phyloP scores from a whole-genome alignment of 92 coral and sea anemone genomes.

The Epizoanthus rinbou region DNA sequence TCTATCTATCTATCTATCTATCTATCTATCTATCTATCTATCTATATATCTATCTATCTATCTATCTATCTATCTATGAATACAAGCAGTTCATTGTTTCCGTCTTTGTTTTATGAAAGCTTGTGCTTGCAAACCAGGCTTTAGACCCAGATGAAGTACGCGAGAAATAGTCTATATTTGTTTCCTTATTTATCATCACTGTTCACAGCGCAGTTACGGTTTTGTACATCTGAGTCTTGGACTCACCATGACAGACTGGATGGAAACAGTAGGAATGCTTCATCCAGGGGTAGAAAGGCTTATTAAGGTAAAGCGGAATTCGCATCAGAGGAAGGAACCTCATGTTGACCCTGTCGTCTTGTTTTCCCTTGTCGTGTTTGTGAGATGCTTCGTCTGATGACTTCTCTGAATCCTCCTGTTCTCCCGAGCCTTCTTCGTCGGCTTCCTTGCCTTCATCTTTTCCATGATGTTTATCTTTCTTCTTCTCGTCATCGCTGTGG shows the following conservation, averaged over 20 bases:
- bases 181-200: too few relatives aligned
- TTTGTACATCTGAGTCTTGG: background rate
- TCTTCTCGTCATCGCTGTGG: background rate
- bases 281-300: constrained; percentile 44
- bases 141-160: too few relatives aligned
- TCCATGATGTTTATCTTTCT: constrained; percentile 23
- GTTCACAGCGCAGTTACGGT: too few relatives aligned
- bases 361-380: constrained; percentile 8
- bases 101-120: too few relatives aligned
- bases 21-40: too few relatives aligned
- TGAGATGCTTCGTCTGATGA: background rate
- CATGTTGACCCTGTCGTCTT: constrained; percentile 30
- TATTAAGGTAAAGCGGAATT: constrained; percentile 40
- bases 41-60: too few relatives aligned
- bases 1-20: too few relatives aligned
- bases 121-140: too few relatives aligned
- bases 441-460: constrained; percentile 2
- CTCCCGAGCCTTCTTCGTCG: constrained; percentile 29
- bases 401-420: constrained; percentile 18
- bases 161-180: too few relatives aligned
- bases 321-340: constrained; percentile 35
- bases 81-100: too few relatives aligned
- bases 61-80: too few relatives aligned
- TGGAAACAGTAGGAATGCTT: constrained; percentile 43
- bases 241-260: constrained; percentile 43